phyloP scores from a whole-genome alignment of 2,113 vertebrate species.

The Cygnus buccinator region DNA sequence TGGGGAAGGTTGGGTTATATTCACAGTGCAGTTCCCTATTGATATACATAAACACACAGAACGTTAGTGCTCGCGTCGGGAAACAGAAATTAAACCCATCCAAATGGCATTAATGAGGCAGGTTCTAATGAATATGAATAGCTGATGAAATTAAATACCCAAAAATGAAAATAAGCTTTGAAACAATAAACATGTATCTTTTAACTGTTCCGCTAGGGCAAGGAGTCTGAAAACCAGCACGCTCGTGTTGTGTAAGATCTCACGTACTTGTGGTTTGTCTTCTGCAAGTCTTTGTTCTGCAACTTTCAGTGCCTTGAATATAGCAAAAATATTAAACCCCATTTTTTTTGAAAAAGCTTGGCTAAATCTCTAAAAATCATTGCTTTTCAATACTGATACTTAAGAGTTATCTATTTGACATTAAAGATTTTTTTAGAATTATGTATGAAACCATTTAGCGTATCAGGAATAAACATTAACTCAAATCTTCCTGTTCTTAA shows the following conservation, averaged over 20 bases:
- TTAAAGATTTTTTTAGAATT: not conserved
- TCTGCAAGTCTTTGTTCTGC: not conserved
- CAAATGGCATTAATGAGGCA: not conserved
- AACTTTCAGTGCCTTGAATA: not conserved
- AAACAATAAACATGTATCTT: not conserved
- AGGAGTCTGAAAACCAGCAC: not conserved
- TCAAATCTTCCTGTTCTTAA: not conserved
- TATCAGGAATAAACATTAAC: not conserved
- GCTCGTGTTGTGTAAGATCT: not conserved
- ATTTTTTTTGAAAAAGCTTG: not conserved
- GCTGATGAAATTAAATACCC: not conserved
- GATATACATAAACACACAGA: not conserved
- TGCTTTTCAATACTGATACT: not conserved
- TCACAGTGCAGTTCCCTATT: rapidly evolving
- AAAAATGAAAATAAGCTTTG: not conserved
- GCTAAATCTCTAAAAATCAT: not conserved
- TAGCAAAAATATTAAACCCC: not conserved
- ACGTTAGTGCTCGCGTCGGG: rapidly evolving
- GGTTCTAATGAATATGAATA: not conserved
- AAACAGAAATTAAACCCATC: not conserved
- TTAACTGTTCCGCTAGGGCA: not conserved
- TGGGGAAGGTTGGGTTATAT: not conserved
- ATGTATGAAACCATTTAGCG: not conserved
- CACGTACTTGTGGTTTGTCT: not conserved
- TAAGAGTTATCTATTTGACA: not conserved